A percentile compares a stretch with the other conserved stretches of the same genome.
Evolutionary conservation across 1,140 invertebrate genomes (phyloP).

Genomic region (Pygmarrhopalites habei): DNA sequence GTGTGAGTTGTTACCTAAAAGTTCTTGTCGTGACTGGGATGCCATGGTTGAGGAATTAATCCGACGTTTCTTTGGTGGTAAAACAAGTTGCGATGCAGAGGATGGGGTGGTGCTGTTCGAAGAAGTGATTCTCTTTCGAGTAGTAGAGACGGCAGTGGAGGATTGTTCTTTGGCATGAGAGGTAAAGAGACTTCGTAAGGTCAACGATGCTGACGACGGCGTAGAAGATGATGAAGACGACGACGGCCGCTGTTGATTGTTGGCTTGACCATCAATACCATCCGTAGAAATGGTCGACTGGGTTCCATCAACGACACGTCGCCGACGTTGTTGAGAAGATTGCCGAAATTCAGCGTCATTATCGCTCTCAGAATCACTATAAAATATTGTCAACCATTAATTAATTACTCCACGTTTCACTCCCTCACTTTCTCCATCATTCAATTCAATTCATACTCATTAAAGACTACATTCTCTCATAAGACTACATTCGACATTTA

Average conservation of each 20-base stretch:
- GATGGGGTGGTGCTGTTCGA: not conserved
- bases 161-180: too few relatives aligned
- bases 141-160: not conserved
- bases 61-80: constrained; percentile 32
- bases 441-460: not conserved
- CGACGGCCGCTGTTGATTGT: not conserved
- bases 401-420: not conserved
- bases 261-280: too few relatives aligned
- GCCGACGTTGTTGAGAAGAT: too few relatives aligned
- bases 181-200: too few relatives aligned
- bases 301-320: too few relatives aligned
- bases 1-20: too few relatives aligned
- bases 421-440: not conserved
- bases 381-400: not conserved
- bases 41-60: too few relatives aligned
- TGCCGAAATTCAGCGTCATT: not conserved
- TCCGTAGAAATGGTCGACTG: too few relatives aligned
- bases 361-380: constrained; percentile 5
- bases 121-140: too few relatives aligned
- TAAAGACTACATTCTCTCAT: too few relatives aligned
- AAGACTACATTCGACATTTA: too few relatives aligned
- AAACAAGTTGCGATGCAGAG: not conserved
- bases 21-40: too few relatives aligned
- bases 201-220: not conserved
- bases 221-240: not conserved